A percentile compares a stretch with the other conserved stretches of the same genome.
Conservation (phyloP, 2,113 vertebrate genomes). For the Dinomys branickii region DNA sequence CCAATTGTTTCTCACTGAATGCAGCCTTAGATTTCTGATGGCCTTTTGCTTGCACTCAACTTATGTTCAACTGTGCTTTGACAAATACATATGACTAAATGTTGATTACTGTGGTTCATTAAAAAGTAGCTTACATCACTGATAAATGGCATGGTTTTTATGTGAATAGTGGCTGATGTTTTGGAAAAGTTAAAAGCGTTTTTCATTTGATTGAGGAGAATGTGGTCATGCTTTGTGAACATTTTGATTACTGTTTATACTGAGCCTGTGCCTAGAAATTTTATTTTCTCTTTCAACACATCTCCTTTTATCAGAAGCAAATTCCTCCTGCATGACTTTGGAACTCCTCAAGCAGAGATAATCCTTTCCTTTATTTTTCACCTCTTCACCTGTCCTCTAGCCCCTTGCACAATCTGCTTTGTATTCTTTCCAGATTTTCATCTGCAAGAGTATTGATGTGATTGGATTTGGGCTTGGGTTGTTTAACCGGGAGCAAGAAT, state of each 20-base stretch:
- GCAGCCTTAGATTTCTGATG: not conserved
- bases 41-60: not conserved
- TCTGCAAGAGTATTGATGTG: not conserved
- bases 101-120: not conserved
- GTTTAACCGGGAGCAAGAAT: not conserved
- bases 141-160: not conserved
- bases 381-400: not conserved
- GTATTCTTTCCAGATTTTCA: not conserved
- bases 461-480: not conserved
- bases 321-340: not conserved
- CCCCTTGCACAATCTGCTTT: not conserved
- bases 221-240: not conserved
- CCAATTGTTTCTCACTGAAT: not conserved
- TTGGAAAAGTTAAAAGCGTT: not conserved
- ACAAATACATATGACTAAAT: not conserved
- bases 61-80: not conserved
- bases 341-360: not conserved
- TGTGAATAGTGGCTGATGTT: not conserved
- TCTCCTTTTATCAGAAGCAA: not conserved
- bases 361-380: not conserved
- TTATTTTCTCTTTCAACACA: not conserved
- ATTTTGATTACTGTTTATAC: not conserved
- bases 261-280: not conserved
- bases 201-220: not conserved
- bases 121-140: not conserved